Base-by-base conservation (phyloP, 1,140 invertebrate genomes). In the Charaxes varanes region DNA sequence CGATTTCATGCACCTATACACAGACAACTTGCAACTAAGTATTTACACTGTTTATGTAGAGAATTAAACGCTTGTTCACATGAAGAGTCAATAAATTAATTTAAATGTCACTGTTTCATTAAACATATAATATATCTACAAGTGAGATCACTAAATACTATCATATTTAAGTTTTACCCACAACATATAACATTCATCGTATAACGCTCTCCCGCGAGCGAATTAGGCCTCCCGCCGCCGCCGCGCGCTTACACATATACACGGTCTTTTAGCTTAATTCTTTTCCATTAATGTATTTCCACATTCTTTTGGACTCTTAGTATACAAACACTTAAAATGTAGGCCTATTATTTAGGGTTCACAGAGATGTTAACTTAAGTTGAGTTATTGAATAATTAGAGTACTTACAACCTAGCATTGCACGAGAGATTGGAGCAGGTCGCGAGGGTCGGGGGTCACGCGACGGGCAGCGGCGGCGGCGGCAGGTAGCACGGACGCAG, bases 341-440 rank as follows among this genome's bases (percentile, higher is more conserved):
- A n/a, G n/a, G n/a, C n/a, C n/a, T n/a, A n/a, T n/a, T n/a, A n/a
- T n/a, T n/a, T n/a, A n/a, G n/a, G n/a, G n/a, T n/a, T n/a, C n/a
- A n/a, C n/a, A n/a, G n/a, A n/a, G n/a, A n/a, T n/a, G n/a, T n/a
- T n/a, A n/a, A n/a, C n/a, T n/a, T n/a, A n/a, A n/a, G n/a, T n/a
- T n/a, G n/a, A n/a, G n/a, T 36, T 23, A 23, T 22, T 13, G 14
- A 22, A 34, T 32, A 8, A 31, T 17, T 46, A 52, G 30, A 50
- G 63, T 83, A 83, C 79, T 83, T 83, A 83, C 79, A 80, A 79
- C 71, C 79, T 83, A 83, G 56, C 68, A 83, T 83, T 83, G 79
- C 79, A 83, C 79, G 65, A 54, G 28, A 72, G 46, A 41, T 68
- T 56, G 52, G 62, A 57, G 54, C 58, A 72, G 46, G 47, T 56